Percentiles rank a stretch among this genome's conserved stretches.
Conservation (phyloP, 2,888 invertebrate species). For the Tortricodes alternella region DNA sequence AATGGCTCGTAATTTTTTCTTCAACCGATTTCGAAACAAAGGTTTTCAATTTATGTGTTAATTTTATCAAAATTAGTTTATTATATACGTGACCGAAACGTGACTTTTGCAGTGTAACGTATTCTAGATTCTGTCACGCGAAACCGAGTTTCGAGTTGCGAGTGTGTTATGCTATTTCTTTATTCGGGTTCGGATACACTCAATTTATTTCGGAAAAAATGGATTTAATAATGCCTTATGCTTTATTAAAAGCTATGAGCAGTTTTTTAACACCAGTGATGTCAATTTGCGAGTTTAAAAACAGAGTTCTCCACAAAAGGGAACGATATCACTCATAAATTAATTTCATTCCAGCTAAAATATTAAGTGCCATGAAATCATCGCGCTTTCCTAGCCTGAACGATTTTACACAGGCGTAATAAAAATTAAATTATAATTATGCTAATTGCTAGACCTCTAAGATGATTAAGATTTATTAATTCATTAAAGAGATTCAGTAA, state of each 20-base stretch:
- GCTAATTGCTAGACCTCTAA: constrained; percentile 3
- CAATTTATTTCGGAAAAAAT: too few relatives aligned
- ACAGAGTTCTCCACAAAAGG: neutral
- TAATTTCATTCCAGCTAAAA: neutral
- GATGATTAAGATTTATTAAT: constrained; percentile 8
- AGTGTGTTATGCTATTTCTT: too few relatives aligned
- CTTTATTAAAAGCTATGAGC: neutral
- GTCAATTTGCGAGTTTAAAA: neutral
- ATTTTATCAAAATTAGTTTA: neutral
- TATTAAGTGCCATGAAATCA: neutral
- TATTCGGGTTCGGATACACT: too few relatives aligned
- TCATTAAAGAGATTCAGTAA: neutral
- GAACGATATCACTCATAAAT: neutral
- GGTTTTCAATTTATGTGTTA: neutral
- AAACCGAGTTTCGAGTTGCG: too few relatives aligned
- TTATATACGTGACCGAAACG: neutral
- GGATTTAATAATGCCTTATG: too few relatives aligned
- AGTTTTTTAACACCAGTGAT: neutral
- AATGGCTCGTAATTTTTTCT: too few relatives aligned
- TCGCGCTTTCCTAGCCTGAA: neutral
- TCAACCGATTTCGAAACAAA: too few relatives aligned
- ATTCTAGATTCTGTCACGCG: too few relatives aligned
- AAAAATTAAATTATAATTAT: constrained; percentile 10
- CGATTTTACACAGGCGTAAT: neutral
- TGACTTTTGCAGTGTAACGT: too few relatives aligned